phyloP scores from a whole-genome alignment of 2,113 vertebrate genomes.

The Acrocephalus arundinaceus region DNA sequence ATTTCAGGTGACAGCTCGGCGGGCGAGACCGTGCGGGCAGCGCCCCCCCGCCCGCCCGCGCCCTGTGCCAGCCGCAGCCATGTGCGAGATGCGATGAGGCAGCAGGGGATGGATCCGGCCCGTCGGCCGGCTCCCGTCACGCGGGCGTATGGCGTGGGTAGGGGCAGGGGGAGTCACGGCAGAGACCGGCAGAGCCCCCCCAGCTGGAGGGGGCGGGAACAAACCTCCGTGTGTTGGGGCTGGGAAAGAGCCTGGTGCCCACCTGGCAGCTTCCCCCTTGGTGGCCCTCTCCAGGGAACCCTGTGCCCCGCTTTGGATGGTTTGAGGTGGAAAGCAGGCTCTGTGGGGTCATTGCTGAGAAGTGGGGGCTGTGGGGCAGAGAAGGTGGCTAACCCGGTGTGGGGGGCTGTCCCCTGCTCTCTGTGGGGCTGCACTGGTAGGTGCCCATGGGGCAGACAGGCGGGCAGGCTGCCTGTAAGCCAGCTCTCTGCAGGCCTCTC shows the following conservation, averaged over 20 bases:
- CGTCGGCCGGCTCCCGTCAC: neutral
- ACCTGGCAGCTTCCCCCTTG: neutral
- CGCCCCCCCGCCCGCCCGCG: neutral
- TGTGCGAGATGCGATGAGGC: slow-evolving; percentile 39
- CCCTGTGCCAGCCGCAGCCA: slow-evolving; percentile 44
- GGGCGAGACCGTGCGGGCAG: slow-evolving; percentile 22
- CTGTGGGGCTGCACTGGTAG: fast-evolving
- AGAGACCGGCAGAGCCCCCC: neutral
- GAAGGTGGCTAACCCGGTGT: neutral
- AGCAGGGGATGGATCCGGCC: slow-evolving; percentile 19
- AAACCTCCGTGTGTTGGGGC: neutral
- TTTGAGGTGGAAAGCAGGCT: neutral
- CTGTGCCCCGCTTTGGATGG: neutral
- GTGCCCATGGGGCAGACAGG: neutral
- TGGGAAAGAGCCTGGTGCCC: neutral
- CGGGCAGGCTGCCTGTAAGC: neutral
- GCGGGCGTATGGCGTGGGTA: neutral
- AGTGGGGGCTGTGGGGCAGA: neutral
- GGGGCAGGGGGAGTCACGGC: neutral
- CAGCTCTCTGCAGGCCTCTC: neutral
- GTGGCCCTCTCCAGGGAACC: neutral
- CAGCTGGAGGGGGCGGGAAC: neutral
- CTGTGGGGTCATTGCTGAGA: neutral
- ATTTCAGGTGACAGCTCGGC: slow-evolving; percentile 60
- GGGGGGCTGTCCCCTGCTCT: neutral